Evolutionary conservation across 2,888 invertebrate species (phyloP), one percentile per base, ranked within the genome.

Genomic region (Acheta domesticus): DNA sequence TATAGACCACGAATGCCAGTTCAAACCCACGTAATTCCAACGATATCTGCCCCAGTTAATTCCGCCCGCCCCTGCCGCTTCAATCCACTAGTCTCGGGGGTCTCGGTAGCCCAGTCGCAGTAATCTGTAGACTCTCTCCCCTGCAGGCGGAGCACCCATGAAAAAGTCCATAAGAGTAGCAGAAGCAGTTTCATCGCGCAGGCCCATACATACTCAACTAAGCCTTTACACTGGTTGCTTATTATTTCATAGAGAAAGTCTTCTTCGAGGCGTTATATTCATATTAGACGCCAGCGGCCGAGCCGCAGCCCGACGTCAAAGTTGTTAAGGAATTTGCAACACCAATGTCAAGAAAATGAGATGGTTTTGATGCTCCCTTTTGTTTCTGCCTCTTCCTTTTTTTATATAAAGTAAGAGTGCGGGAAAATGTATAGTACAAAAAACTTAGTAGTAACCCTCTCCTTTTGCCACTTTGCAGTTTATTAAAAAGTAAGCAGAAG

Each of bases 401-500:
- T 62, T 62, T 62, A 62, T 62, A 62, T 62, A 62, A 14, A 62
- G 62, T n/a, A 62, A 62, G 62, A 62, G 62, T 62, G 62, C 16
- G n/a, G n/a, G n/a, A 62, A 62, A 19, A n/a, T 62, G n/a, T 62
- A 62, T 19, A n/a, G 62, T 62, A 62, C 16, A 62, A 62, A 62
- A 62, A 62, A 62, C 62, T 62, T 62, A 62, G 62, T 62, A 62
- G 62, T 62, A 62, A 62, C 62, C 62, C 62, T 62, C 62, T 62
- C 77, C 78, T 23, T 79, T 79, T 77, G 75, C 80, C 80, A 80
- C 80, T 82, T 82, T 82, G 81, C 82, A 82, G 80, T 82, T 82
- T 82, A 82, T 82, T 82, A 82, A 82, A 82, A 82, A 82, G 82
- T 82, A 79, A 82, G 81, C 82, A 80, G 80, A 82, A 82, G 82